These are phyloP conservation scores for Phodopus roborovskii DNA, from an alignment of 2,113 vertebrate species.

Conservation along the genomic window DNA sequence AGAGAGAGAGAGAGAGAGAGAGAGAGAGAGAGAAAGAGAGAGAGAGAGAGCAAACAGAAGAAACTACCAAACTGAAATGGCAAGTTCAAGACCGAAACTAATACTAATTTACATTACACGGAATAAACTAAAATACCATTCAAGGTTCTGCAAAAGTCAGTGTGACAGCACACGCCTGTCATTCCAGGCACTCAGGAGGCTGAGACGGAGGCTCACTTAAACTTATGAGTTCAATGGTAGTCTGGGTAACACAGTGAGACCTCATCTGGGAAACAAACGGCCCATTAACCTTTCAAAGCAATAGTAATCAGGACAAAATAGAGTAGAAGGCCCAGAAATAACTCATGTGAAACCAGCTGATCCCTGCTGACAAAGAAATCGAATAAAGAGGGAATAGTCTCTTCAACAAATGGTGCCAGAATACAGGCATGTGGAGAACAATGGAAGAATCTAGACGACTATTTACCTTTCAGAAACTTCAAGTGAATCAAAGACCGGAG, in stretches of 20 bases:
- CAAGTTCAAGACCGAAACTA: slow-evolving; percentile 3
- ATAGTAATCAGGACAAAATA: background rate
- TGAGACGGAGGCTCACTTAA: background rate
- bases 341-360: background rate
- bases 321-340: background rate
- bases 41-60: background rate
- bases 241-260: background rate
- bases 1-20: no score
- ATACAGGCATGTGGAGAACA: background rate
- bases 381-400: background rate
- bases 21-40: background rate
- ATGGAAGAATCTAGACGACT: background rate
- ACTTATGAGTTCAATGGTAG: background rate
- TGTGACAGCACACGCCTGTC: background rate
- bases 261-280: background rate
- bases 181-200: background rate
- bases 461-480: background rate
- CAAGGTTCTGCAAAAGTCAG: background rate
- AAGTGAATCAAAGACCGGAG: slow-evolving; percentile 16
- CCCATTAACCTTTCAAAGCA: background rate
- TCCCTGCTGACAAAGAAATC: slow-evolving; percentile 28
- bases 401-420: slow-evolving; percentile 15
- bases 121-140: background rate
- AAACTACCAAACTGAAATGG: background rate
- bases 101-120: slow-evolving; percentile 33